Evolutionary conservation across 2,113 vertebrate genomes (phyloP).

Genomic region (Mesitornis unicolor): DNA sequence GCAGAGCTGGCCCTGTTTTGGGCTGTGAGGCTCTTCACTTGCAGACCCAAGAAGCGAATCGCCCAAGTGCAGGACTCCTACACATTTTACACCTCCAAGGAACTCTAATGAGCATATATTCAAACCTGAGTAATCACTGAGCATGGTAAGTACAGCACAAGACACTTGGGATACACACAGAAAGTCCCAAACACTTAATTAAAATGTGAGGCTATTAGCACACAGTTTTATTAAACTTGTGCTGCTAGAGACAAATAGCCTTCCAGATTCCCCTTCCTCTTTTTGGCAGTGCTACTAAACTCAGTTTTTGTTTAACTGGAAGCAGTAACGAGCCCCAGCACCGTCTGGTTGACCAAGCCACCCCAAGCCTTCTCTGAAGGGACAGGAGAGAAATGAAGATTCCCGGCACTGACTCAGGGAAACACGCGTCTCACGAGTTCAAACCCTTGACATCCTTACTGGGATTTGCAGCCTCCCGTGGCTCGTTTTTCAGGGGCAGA

Average conservation of each 20-base stretch:
- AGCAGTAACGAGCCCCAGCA: neutral
- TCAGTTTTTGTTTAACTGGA: neutral
- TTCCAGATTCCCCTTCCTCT: neutral
- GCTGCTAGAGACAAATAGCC: constrained; percentile 10
- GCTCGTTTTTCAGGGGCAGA: neutral
- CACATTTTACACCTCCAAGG: neutral
- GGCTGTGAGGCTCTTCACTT: rapidly evolving
- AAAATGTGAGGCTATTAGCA: constrained; percentile 38
- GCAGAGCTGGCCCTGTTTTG: rapidly evolving
- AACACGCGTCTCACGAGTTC: rapidly evolving
- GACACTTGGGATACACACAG: neutral
- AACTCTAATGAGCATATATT: neutral
- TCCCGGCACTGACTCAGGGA: neutral
- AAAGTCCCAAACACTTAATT: constrained; percentile 49
- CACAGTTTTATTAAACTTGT: constrained; percentile 27
- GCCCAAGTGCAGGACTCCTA: neutral
- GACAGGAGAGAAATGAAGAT: rapidly evolving
- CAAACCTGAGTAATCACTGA: neutral
- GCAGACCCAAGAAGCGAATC: neutral
- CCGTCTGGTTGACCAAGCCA: neutral
- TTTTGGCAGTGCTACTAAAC: neutral
- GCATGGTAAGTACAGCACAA: constrained; percentile 2
- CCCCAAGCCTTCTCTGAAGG: neutral
- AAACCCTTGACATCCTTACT: neutral
- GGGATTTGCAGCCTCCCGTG: neutral